A percentile compares a stretch with the other conserved stretches of the same genome.
These are phyloP conservation scores for Deilephila porcellus DNA, from an alignment of 2,888 invertebrate genomes.

Conservation along the genomic window DNA sequence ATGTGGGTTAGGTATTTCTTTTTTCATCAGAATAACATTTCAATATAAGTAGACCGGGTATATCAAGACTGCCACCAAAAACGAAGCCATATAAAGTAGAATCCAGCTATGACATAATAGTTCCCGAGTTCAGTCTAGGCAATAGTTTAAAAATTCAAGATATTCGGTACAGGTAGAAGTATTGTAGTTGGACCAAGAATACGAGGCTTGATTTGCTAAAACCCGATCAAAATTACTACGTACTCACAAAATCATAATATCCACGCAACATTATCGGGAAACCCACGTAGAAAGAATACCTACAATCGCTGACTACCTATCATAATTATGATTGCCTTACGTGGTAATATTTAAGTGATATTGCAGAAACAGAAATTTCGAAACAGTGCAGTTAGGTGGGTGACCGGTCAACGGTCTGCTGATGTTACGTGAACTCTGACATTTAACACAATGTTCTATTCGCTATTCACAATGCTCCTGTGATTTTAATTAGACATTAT, in stretches of 20 bases:
- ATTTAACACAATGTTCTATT: slow-evolving; percentile 45
- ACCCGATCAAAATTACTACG: not conserved
- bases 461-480: not conserved
- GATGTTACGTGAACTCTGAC: slow-evolving; percentile 55
- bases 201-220: too few species aligned
- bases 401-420: slow-evolving; percentile 58
- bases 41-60: too few species aligned
- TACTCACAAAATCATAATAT: not conserved
- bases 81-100: too few species aligned
- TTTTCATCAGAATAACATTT: too few species aligned
- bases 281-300: not conserved
- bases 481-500: not conserved
- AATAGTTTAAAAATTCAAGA: too few species aligned
- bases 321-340: not conserved
- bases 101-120: too few species aligned
- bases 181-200: too few species aligned
- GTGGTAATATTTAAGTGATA: not conserved
- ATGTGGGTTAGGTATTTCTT: too few species aligned
- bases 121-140: too few species aligned
- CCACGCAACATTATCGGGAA: not conserved
- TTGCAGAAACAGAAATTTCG: not conserved
- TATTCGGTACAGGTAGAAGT: too few species aligned
- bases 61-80: too few species aligned
- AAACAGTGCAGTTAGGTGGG: not conserved
- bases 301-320: not conserved